These are phyloP conservation scores for Empidonax alnorum DNA, from an alignment of 2,113 vertebrate genomes.

Conservation along the genomic window DNA sequence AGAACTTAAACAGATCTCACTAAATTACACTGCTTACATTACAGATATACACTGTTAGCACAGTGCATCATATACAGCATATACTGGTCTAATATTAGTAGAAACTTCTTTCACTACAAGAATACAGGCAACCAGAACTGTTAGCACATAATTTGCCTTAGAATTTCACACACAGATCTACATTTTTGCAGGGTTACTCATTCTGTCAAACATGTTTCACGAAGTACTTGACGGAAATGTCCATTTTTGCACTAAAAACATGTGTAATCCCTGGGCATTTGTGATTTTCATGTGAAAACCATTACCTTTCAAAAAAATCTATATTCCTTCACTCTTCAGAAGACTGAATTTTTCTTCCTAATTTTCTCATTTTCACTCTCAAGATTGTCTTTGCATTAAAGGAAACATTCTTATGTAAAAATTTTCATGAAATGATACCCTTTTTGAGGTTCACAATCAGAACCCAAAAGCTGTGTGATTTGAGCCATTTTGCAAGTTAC, in stretches of 20 bases:
- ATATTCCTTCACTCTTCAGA: neutral
- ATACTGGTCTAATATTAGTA: neutral
- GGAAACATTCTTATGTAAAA: neutral
- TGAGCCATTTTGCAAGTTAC: neutral
- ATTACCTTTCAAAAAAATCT: neutral
- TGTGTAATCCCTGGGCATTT: neutral
- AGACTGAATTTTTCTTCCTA: neutral
- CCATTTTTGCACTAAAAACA: neutral
- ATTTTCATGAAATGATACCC: rapidly evolving
- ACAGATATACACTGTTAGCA: neutral
- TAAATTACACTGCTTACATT: neutral
- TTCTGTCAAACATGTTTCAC: neutral
- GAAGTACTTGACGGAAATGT: neutral
- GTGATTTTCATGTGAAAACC: neutral
- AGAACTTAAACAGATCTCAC: neutral
- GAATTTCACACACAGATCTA: neutral
- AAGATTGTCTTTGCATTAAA: neutral
- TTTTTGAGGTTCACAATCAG: neutral
- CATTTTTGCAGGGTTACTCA: neutral
- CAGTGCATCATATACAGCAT: neutral
- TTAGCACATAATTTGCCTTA: neutral
- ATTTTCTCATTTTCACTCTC: neutral
- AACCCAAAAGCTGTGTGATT: neutral
- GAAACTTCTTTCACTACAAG: neutral
- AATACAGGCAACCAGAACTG: neutral